Evolutionary conservation across 2,797 vertebrate genomes (phyloP), one percentile per base, ranked within the genome.

Genomic region (Loris lydekkerianus): DNA sequence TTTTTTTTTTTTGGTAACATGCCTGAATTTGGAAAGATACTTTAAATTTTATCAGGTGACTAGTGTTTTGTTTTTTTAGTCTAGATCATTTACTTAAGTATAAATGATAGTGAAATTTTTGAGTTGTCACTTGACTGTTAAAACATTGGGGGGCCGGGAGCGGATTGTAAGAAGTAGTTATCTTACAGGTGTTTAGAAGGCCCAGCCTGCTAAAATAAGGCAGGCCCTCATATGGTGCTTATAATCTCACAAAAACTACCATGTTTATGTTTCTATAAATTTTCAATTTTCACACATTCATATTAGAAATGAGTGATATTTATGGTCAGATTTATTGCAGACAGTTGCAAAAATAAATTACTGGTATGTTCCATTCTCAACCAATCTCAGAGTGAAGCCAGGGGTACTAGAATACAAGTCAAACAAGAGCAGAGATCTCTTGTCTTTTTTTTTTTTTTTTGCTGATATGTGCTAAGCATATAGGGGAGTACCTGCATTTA

Each of bases 81-180:
- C 27, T 67, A 77, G 65, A 89, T 40, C 46, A 86, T 83, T 96
- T 17, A n/a, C 90, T 63, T 93, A 86, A 70, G 69, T 83, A 72
- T 84, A 40, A 92, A 80, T 87, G 60, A 43, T 76, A 84, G n/a
- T 93, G 77, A 93, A 84, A 73, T 92, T 76, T 97, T 10, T 60
- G 89, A 90, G 46, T 95, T 88, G 21, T 92, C 37, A 84, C 14
- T 84, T 80, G 72, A 86, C 61, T 61, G 29, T 90, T 82, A 84
- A 63, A 56, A 56, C 49, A n/a, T 76, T 53, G 53, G 67, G 46
- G 72, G 43, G 46, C 94, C 3, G 49, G 49, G 14, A 15, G 3
- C 0, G 14, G 11, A 49, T 90, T 92, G 49, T 90, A n/a, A 93
- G 76, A 85, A 86, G 25, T 86, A 5, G 23, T 87, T 92, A 61